These are phyloP conservation scores for Drosophila ogumai DNA, from an alignment of 1,140 invertebrate species.

Conservation along the genomic window DNA sequence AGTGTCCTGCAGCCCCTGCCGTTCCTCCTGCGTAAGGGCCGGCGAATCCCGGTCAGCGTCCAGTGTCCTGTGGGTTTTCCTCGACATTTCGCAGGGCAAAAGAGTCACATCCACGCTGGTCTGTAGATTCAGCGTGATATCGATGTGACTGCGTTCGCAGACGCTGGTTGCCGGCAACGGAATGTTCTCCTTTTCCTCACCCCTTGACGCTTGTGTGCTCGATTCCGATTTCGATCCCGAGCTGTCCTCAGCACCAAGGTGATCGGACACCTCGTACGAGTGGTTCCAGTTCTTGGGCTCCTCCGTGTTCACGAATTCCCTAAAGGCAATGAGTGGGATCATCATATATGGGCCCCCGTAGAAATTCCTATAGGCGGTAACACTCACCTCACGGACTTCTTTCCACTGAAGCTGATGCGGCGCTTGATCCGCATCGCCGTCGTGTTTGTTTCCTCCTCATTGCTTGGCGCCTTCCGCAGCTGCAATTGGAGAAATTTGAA, in stretches of 20 bases:
- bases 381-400: conserved; percentile 62
- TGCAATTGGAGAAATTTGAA: not conserved
- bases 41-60: not conserved
- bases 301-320: conserved; percentile 59
- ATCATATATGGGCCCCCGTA: not conserved
- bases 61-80: not conserved
- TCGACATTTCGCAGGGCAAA: conserved; percentile 44
- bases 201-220: not conserved
- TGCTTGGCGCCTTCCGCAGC: conserved; percentile 24
- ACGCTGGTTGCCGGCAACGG: conserved; percentile 1
- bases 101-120: conserved; percentile 62
- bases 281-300: conserved; percentile 55
- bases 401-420: conserved; percentile 70
- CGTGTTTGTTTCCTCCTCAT: conserved; percentile 27
- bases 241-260: conserved; percentile 56
- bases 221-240: conserved; percentile 11
- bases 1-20: conserved; percentile 24
- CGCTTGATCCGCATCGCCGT: conserved; percentile 34
- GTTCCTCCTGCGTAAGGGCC: conserved; percentile 29
- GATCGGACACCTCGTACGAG: conserved; percentile 68
- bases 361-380: conserved; percentile 1
- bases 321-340: not conserved
- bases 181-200: conserved; percentile 54
- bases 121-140: conserved; percentile 51
- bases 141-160: conserved; percentile 17